These are phyloP conservation scores for Ceratoteleas bidentatus DNA, from an alignment of 1,140 invertebrate species.

Conservation along the genomic window DNA sequence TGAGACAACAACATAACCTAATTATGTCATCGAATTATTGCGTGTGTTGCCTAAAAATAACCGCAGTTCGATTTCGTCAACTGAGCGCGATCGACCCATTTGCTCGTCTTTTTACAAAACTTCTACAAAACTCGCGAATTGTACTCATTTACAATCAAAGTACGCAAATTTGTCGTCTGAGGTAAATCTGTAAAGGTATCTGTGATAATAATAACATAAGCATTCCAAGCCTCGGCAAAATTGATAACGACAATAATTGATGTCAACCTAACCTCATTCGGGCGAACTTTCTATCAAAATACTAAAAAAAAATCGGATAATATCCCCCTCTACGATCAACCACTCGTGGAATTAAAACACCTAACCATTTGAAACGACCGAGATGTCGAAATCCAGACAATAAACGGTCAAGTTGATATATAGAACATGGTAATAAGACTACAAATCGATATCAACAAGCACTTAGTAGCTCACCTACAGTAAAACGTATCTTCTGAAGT, in stretches of 20 bases:
- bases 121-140: neutral
- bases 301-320: neutral
- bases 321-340: neutral
- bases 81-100: too few relatives aligned
- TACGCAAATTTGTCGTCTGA: neutral
- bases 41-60: too few relatives aligned
- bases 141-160: neutral
- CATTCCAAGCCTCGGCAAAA: neutral
- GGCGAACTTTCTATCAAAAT: too few relatives aligned
- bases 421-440: too few relatives aligned
- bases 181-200: slow-evolving; percentile 7
- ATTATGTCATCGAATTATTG: too few relatives aligned
- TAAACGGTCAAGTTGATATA: too few relatives aligned
- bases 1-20: too few relatives aligned
- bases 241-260: slow-evolving; percentile 15
- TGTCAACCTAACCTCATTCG: slow-evolving; percentile 16
- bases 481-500: too few relatives aligned
- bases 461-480: too few relatives aligned
- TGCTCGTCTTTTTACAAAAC: neutral
- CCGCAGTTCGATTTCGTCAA: too few relatives aligned
- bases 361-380: neutral
- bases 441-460: too few relatives aligned
- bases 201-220: slow-evolving; percentile 13
- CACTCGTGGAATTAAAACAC: neutral
- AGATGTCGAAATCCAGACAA: too few relatives aligned